Base-by-base conservation (phyloP, 2,797 vertebrate genomes). In the Sardinella longiceps region DNA sequence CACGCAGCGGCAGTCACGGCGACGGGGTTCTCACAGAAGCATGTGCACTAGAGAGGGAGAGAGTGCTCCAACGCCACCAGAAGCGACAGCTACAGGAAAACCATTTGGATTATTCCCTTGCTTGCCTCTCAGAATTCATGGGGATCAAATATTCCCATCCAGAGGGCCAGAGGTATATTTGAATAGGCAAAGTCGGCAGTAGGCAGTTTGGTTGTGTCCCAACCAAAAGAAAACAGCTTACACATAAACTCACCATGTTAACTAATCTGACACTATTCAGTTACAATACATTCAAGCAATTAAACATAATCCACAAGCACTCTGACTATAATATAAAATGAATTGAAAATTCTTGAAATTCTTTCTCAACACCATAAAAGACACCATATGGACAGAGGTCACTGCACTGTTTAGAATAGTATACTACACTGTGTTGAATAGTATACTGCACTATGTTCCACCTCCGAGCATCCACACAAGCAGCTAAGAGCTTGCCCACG, bases 81-180 rank as follows among this genome's bases (percentile, higher is more conserved):
- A 77, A 20, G 14, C 18, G 18, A 77, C 37, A 43, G 18, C 70
- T 43, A 23, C 37, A 39, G 37, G 33, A n/a, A 77, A 77, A 37
- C 18, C 70, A 77, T 77, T 77, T 39, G 70, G 70, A 77, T 77
- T 39, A 77, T 43, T 43, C 33, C 70, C 18, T 77, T 18, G 37
- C 33, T 23, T 43, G 70, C 20, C 70, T 77, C 43, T 77, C 43
- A 43, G 37, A 23, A 77, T 77, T 77, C 20, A 77, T 43, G 70
- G 7, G 37, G 20, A 39, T 37, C 14, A 74, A 20, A 20, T 30
- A 39, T 74, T 39, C 30, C 33, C 66, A 18, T 77, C 37, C 70
- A 77, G 15, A 74, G 14, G 39, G 33, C 37, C 23, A 33, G 63
- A 70, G 63, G 63, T 9, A 23, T 9, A 10, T 77, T 20, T 43